A percentile compares a stretch with the other conserved stretches of the same genome.
Evolutionary conservation across 2,888 invertebrate species (phyloP).

Genomic region (Sinotaia quadrata): DNA sequence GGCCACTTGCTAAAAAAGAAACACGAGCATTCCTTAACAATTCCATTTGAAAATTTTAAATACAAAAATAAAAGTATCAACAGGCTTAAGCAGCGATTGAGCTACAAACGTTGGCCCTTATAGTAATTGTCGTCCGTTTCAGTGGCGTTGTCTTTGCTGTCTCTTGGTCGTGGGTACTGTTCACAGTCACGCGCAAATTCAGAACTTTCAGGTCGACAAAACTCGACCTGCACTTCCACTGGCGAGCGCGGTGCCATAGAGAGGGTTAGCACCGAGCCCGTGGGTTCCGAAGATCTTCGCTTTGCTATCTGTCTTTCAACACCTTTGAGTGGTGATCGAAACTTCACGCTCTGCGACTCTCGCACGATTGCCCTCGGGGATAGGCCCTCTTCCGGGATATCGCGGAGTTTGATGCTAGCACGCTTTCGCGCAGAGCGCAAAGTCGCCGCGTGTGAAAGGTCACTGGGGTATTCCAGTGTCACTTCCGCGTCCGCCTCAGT

Average conservation of each 20-base stretch:
- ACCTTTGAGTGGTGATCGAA: neutral
- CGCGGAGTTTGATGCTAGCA: conserved; percentile 20
- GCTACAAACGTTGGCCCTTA: neutral
- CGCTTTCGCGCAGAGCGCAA: conserved; percentile 17
- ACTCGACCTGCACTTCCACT: conserved; percentile 15
- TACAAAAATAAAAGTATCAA: conserved; percentile 8
- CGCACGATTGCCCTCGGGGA: neutral
- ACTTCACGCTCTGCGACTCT: neutral
- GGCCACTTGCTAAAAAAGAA: too few relatives aligned
- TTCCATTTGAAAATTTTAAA: too few relatives aligned
- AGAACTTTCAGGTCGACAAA: neutral
- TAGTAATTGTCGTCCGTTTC: neutral
- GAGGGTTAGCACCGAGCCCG: neutral
- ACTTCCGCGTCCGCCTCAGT: neutral
- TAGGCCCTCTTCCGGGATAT: conserved; percentile 23
- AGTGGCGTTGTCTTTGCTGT: neutral
- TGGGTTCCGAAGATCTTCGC: neutral
- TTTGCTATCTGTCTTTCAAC: too few relatives aligned
- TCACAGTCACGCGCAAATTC: neutral
- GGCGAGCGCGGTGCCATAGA: neutral
- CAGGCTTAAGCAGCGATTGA: neutral
- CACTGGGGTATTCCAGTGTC: neutral
- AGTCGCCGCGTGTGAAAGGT: neutral
- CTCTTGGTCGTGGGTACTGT: too few relatives aligned
- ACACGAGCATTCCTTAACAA: too few relatives aligned